phyloP scores from a whole-genome alignment of 37 sponge, comb jelly and placozoan species.

The Oopsacas minuta region DNA sequence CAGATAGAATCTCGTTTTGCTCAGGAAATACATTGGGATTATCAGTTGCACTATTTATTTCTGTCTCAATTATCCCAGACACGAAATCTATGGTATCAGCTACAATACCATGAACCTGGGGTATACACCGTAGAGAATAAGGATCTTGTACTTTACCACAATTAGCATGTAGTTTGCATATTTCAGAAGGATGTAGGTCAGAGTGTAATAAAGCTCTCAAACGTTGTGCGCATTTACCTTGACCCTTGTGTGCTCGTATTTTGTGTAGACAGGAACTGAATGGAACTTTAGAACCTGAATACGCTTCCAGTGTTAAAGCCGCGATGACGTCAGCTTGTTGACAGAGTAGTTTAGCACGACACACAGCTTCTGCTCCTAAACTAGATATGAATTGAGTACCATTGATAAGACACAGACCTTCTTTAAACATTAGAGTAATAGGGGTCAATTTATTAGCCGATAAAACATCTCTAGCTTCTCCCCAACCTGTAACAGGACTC shows the following conservation, averaged over 20 bases:
- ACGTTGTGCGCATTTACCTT: constrained; percentile 57
- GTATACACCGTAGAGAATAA: constrained; percentile 73
- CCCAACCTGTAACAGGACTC: constrained; percentile 87
- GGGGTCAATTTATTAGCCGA: constrained; percentile 49
- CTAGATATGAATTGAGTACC: constrained; percentile 88
- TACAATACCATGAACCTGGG: constrained; percentile 81
- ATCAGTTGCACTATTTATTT: constrained; percentile 94
- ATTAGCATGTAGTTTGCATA: constrained; percentile 30
- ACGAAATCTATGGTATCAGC: constrained; percentile 81
- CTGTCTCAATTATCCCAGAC: constrained; percentile 52
- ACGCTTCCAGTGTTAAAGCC: constrained; percentile 62
- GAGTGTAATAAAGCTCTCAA: constrained; percentile 70
- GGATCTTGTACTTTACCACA: constrained; percentile 78
- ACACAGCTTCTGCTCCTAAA: constrained; percentile 63
- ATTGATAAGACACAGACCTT: constrained; percentile 86
- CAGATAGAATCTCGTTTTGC: constrained; percentile 51
- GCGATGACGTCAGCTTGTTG: constrained; percentile 72
- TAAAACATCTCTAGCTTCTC: constrained; percentile 51
- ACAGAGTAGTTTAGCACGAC: constrained; percentile 38
- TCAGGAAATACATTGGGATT: constrained; percentile 73
- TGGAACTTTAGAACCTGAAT: not conserved
- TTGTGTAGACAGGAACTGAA: constrained; percentile 48
- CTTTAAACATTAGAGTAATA: constrained; percentile 52
- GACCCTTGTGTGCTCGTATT: constrained; percentile 70
- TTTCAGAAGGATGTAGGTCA: constrained; percentile 59